Evolutionary conservation across 2,113 vertebrate genomes (phyloP), one percentile per base, ranked within the genome.

Genomic region (human): DNA sequence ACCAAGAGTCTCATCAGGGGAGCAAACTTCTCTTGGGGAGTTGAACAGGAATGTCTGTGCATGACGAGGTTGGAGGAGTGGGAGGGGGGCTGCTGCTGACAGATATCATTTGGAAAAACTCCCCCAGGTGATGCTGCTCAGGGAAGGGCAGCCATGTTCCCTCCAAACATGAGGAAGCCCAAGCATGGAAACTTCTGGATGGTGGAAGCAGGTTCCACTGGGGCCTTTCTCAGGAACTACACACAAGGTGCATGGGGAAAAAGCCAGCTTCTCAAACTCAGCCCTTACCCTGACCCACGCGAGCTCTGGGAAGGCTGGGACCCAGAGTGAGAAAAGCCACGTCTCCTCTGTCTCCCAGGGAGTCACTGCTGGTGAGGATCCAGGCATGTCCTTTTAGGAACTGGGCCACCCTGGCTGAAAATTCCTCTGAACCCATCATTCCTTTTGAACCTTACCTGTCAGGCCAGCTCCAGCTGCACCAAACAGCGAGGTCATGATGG

Each of bases 391-490:
- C 61, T 38, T 75, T 30, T 16, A 2, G 70, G 20, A 43, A 50
- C 20, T 17, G 6, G 61, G 38, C 78, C 23, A 13, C 18, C 66
- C 35, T 17, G 35, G 61, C 8, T 3, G 13, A 57, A 78, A 38
- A 78, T 13, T 43, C 64, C 38, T 23, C 38, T 18, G 0, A 0
- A 35, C 0, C 6, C 8, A 2, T 61, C 1, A 1, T 5, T 8
- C 10, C 75, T 70, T 17, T 23, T 2, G 30, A 87, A 40, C 48
- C 98, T 96, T 48, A 99, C 99, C 99, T 20, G 99, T 99, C 81
- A 99, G 98, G 40, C 99, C 99, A 1, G 99, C 99, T 84, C 99
- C 99, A 4, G 99, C 99, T 2, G 99, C 99, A 38, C 99, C 99
- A 16, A 99, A 99, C 57, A 99, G 98, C 0, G 99, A 99, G 17